Percentiles rank a stretch among this genome's conserved stretches.
phyloP scores from a whole-genome alignment of 2,797 vertebrate species.

The Gorsachius magnificus region DNA sequence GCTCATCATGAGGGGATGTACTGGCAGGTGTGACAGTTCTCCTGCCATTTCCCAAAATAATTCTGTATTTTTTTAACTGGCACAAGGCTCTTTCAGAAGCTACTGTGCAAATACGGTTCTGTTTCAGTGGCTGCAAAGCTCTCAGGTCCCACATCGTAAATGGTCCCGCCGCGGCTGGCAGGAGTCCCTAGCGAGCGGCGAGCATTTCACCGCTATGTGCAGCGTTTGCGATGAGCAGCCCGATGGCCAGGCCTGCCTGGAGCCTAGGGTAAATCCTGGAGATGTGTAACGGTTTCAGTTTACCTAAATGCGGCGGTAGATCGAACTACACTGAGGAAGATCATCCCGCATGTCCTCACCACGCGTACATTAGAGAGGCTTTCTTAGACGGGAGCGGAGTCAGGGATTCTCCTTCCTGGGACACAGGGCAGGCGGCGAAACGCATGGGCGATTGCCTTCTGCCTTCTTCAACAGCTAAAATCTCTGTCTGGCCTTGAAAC shows the following conservation, averaged over 20 bases:
- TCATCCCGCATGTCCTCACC: background rate
- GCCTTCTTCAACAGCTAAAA: background rate
- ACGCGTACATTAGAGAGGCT: background rate
- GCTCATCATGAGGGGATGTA: background rate
- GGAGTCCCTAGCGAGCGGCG: background rate
- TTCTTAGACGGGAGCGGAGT: background rate
- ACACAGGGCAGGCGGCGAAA: background rate
- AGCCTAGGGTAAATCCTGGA: background rate
- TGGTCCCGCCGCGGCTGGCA: background rate
- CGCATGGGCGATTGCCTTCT: background rate
- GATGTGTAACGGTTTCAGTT: background rate
- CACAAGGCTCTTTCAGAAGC: background rate
- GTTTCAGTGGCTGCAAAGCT: background rate
- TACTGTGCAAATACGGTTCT: background rate
- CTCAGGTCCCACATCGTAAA: background rate
- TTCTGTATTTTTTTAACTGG: background rate
- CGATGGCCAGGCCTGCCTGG: background rate
- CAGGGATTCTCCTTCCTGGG: constrained; percentile 10
- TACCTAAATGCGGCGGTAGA: background rate
- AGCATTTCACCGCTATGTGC: background rate
- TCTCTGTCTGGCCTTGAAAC: background rate
- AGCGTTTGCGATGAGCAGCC: background rate
- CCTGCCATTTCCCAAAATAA: background rate
- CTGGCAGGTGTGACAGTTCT: background rate
- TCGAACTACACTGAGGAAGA: background rate